Evolutionary conservation across 2,113 vertebrate species (phyloP), one percentile per base, ranked within the genome.

Genomic region (Brachyhypopomus gauderio): DNA sequence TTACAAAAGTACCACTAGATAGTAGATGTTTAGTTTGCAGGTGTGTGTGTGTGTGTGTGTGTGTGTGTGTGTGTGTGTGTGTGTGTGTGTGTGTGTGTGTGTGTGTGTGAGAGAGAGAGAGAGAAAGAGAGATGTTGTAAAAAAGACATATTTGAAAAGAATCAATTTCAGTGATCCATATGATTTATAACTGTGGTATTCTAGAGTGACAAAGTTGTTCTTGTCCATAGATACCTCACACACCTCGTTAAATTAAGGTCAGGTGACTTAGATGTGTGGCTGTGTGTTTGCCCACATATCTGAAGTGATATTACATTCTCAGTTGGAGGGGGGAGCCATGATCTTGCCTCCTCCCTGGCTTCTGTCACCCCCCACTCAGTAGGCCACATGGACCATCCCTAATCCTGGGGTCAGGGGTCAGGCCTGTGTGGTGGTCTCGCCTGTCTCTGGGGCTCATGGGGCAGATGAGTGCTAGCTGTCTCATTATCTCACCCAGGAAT

Each of bases 371-470:
- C 30, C 87, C 91, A 90, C 89, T 91, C 92, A 90, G 85, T 87
- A 27, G 3, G 89, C 91, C 91, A 91, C 90, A 90, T 91, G 89
- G 85, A 86, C 80, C 85, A 88, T 78, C 81, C 81, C 82, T 91
- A 92, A 92, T 93, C 91, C 84, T 52, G 79, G 86, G 91, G 90
- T 93, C 91, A 91, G 86, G 91, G 93, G 89, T 93, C 85, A 85
- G 80, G 0, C n/a, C 56, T 58, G 22, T n/a, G n/a, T 23, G 56
- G 56, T 25, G 36, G 73, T 22, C 52, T 0, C 20, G 63, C 34
- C 89, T 88, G 87, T 85, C 34, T 86, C 74, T 82, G 80, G 85
- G 86, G 85, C 75, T 91, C 89, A 86, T 86, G 89, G 90, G 90
- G 89, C 91, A 91, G 90, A 91, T 91, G 90, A 90, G 85, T 90